Evolutionary conservation across 2,113 vertebrate species (phyloP).

Genomic region (Equus przewalskii): DNA sequence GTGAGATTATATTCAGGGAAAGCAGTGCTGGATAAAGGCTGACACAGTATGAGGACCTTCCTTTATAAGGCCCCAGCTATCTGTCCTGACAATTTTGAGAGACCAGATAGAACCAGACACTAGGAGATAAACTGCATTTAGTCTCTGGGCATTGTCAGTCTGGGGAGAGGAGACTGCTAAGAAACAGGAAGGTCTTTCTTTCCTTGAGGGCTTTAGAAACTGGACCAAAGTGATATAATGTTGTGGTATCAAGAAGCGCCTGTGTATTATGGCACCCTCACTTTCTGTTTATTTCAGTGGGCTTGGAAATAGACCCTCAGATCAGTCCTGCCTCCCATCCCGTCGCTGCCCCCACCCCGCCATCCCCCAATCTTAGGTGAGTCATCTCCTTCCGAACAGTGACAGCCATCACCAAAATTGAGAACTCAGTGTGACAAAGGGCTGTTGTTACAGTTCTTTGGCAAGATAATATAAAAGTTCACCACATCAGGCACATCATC

Average conservation of each 20-base stretch:
- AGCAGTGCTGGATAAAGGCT: not conserved
- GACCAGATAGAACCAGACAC: not conserved
- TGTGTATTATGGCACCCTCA: not conserved
- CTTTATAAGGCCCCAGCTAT: not conserved
- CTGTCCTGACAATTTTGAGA: not conserved
- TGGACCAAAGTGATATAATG: not conserved
- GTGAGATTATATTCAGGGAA: not conserved
- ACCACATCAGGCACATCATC: conserved; percentile 70
- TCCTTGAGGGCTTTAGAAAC: not conserved
- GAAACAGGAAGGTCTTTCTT: not conserved
- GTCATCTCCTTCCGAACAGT: conserved; percentile 58
- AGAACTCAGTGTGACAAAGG: conserved; percentile 66
- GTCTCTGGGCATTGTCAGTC: not conserved
- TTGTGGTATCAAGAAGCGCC: not conserved
- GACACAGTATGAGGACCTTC: not conserved
- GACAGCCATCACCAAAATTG: conserved; percentile 72
- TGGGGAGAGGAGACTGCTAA: not conserved
- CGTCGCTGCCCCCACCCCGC: not conserved
- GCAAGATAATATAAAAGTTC: conserved; percentile 76
- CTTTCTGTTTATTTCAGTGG: conserved; percentile 36
- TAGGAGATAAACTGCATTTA: not conserved
- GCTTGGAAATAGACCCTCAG: conserved; percentile 14
- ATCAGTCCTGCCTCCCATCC: conserved; percentile 10
- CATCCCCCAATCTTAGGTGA: not conserved
- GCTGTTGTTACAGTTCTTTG: conserved; percentile 63